A percentile compares a stretch with the other conserved stretches of the same genome.
Evolutionary conservation across 53 echinoderm and acorn worm genomes (phyloP).

Genomic region (Actinopyga echinites): DNA sequence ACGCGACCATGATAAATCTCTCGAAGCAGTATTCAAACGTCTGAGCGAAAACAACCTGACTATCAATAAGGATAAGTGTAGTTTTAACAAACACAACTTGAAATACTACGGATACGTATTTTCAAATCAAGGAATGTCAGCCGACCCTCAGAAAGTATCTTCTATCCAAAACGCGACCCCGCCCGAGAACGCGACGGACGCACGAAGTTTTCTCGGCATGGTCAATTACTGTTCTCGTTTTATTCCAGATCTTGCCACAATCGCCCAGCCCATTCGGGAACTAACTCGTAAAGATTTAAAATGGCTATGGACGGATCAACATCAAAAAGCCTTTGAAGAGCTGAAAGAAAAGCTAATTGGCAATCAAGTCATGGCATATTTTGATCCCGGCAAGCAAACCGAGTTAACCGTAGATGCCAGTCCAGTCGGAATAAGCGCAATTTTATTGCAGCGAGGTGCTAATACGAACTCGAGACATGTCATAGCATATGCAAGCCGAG

Average conservation of each 20-base stretch:
- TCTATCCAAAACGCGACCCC: conserved; percentile 35
- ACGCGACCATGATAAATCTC: conserved; percentile 41
- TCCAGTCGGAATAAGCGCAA: conserved; percentile 62
- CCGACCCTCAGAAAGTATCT: conserved; percentile 40
- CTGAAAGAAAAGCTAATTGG: background rate
- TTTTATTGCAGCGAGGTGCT: conserved; percentile 41
- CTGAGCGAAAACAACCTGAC: conserved; percentile 36
- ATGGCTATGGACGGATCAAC: conserved; percentile 28
- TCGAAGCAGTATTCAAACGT: conserved; percentile 17
- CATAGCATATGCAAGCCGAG: conserved; percentile 47
- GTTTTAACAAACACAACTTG: conserved; percentile 29
- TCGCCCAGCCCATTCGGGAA: conserved; percentile 35
- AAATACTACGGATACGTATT: conserved; percentile 54
- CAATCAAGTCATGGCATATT: conserved; percentile 50
- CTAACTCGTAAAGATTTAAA: conserved; percentile 35
- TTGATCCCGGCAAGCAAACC: conserved; percentile 42
- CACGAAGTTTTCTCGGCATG: conserved; percentile 54
- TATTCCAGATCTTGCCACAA: conserved; percentile 35
- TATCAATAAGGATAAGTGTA: conserved; percentile 50
- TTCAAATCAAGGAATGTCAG: conserved; percentile 27
- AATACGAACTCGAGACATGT: background rate
- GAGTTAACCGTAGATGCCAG: conserved; percentile 66
- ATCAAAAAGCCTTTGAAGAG: background rate
- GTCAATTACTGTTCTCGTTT: conserved; percentile 53
- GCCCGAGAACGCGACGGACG: conserved; percentile 42